Evolutionary conservation across 2,797 vertebrate species (phyloP).

Genomic region (Micrastur ruficollis): DNA sequence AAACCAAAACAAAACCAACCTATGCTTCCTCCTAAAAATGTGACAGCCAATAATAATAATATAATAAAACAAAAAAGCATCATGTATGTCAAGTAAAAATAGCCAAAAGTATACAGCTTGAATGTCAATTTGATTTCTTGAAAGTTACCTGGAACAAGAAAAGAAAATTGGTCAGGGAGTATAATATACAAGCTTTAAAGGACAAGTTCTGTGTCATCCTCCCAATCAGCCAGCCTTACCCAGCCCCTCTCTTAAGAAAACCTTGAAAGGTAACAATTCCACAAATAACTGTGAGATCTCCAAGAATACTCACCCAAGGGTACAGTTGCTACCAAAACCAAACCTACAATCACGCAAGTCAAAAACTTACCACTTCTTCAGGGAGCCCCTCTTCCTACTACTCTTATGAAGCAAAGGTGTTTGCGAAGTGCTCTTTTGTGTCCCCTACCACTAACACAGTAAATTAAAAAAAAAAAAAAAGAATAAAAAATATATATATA

Average conservation of each 20-base stretch:
- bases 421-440: neutral
- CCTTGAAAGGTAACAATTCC: neutral
- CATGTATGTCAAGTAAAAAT: neutral
- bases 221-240: neutral
- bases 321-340: neutral
- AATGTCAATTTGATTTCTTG: neutral
- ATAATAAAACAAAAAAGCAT: neutral
- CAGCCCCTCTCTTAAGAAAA: neutral
- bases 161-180: neutral
- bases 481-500: too few species aligned
- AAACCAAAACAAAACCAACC: neutral
- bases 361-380: neutral
- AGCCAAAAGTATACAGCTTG: neutral
- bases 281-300: neutral
- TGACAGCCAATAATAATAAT: neutral
- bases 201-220: neutral
- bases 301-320: neutral
- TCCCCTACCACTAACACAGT: rapidly evolving
- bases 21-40: neutral
- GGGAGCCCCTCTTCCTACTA: neutral
- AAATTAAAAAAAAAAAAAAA: neutral
- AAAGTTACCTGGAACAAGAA: neutral
- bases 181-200: neutral
- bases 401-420: neutral
- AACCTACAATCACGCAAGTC: neutral